Evolutionary conservation across 2,888 invertebrate species (phyloP).

Genomic region (Heliconius sara): DNA sequence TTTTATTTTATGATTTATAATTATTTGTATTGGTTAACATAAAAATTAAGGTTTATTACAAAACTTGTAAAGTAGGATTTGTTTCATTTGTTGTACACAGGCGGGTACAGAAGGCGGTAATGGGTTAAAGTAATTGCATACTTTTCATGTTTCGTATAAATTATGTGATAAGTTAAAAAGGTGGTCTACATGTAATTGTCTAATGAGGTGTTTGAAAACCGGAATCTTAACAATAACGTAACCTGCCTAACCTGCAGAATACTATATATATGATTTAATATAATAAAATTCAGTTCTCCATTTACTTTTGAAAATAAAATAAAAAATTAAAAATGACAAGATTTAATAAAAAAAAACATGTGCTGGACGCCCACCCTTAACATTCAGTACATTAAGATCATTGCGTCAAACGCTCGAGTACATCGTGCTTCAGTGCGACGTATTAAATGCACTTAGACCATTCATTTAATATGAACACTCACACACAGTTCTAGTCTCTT

Average conservation of each 20-base stretch:
- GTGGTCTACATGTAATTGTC: too few species aligned
- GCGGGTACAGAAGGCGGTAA: too few species aligned
- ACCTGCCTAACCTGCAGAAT: too few species aligned
- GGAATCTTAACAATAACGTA: too few species aligned
- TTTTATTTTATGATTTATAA: conserved; percentile 47
- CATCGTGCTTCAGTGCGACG: conserved; percentile 31
- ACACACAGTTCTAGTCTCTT: conserved; percentile 12
- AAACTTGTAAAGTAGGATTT: conserved; percentile 45
- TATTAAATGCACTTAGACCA: conserved; percentile 33
- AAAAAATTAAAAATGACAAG: too few species aligned
- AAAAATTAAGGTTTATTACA: conserved; percentile 47
- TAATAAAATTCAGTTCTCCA: too few species aligned
- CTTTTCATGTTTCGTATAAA: too few species aligned
- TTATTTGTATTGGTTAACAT: conserved; percentile 47
- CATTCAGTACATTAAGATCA: conserved; percentile 39
- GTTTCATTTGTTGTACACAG: conserved; percentile 46
- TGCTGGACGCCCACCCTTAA: neutral
- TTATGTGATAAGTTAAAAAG: too few species aligned
- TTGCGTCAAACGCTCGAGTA: conserved; percentile 36
- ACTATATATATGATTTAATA: too few species aligned
- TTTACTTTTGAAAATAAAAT: neutral
- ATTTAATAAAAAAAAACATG: too few species aligned
- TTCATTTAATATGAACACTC: neutral
- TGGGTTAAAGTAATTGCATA: too few species aligned
- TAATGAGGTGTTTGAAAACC: too few species aligned